Percentiles rank a stretch among this genome's conserved stretches.
phyloP scores from a whole-genome alignment of 2,888 invertebrate genomes.

The Rutpela maculata region DNA sequence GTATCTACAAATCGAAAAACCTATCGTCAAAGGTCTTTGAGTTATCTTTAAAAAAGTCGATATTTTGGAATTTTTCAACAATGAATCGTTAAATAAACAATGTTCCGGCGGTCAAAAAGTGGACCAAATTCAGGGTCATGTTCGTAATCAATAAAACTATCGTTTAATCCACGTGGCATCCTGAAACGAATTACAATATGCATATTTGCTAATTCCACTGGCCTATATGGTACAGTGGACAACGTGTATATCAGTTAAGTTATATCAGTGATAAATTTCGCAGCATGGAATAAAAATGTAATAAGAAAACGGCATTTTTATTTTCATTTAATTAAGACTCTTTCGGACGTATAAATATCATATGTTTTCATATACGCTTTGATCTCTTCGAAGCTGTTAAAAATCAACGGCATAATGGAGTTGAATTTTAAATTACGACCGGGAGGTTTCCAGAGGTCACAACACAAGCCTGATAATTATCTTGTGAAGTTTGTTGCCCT shows the following conservation, averaged over 20 bases:
- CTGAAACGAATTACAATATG: no score
- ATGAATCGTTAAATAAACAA: no score
- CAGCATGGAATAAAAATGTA: conserved; percentile 9
- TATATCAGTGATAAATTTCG: neutral
- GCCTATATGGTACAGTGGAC: no score
- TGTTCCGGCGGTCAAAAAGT: no score
- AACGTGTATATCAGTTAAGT: neutral
- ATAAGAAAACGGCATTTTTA: conserved; percentile 12
- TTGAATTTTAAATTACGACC: conserved; percentile 3
- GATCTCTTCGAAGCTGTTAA: neutral
- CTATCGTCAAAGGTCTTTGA: no score
- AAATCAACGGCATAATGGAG: conserved; percentile 4
- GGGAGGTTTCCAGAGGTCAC: conserved; percentile 4
- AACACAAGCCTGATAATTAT: conserved; percentile 7
- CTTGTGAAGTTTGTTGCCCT: conserved; percentile 7
- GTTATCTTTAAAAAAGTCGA: no score
- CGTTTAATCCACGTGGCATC: no score
- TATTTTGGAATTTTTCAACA: no score
- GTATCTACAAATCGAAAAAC: no score
- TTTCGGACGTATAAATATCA: conserved; percentile 9
- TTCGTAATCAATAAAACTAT: no score
- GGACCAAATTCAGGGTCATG: no score
- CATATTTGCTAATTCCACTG: no score
- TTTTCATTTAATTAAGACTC: conserved; percentile 13
- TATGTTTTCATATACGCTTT: conserved; percentile 10